Percentiles rank a stretch among this genome's conserved stretches.
phyloP scores from a whole-genome alignment of 2,113 vertebrate genomes.

The Symphodus melops region DNA sequence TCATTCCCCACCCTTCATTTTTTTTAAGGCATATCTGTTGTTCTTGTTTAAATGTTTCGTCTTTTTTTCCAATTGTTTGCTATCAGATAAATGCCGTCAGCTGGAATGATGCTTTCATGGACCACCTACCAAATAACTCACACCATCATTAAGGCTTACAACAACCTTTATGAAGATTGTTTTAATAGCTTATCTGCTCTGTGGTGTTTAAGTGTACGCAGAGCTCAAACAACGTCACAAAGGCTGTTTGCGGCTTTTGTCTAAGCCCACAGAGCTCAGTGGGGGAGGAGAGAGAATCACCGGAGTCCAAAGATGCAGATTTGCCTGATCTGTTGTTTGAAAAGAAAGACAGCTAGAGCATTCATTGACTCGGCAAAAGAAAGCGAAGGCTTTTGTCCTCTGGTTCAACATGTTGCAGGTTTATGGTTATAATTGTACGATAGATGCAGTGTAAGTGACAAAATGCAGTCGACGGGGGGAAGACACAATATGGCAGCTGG shows the following conservation, averaged over 20 bases:
- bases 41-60: conserved; percentile 31
- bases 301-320: background rate
- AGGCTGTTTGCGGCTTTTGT: conserved; percentile 1
- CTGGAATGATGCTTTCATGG: conserved; percentile 56
- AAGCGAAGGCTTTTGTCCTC: background rate
- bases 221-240: conserved; percentile 2
- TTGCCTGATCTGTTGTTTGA: background rate
- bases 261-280: background rate
- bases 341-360: background rate
- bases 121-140: conserved; percentile 65
- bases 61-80: conserved; percentile 45
- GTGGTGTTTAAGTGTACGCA: conserved; percentile 17
- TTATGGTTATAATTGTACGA: background rate
- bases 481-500: background rate
- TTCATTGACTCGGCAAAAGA: background rate
- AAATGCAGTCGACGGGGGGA: too few relatives aligned
- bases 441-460: background rate
- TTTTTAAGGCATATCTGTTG: background rate
- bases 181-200: conserved; percentile 29
- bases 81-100: conserved; percentile 49
- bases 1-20: conserved; percentile 11
- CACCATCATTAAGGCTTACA: conserved; percentile 48
- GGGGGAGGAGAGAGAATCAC: background rate
- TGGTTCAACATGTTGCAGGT: background rate
- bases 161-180: conserved; percentile 51